A percentile compares a stretch with the other conserved stretches of the same genome.
Evolutionary conservation across 2,797 vertebrate genomes (phyloP).

Genomic region (Cirrhinus molitorella): DNA sequence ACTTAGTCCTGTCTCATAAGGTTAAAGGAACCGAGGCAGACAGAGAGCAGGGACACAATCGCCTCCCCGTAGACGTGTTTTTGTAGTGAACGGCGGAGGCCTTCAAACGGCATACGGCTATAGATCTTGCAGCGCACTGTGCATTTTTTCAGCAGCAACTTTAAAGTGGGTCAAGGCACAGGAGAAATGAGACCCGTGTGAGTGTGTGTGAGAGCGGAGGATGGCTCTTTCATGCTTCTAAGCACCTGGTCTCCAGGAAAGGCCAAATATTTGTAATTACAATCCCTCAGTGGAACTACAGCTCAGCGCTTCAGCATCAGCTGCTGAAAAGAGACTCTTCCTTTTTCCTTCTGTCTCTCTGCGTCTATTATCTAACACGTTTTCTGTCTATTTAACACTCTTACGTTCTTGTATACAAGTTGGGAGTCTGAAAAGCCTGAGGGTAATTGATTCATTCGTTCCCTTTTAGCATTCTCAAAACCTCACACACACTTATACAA

Average conservation of each 20-base stretch:
- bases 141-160: constrained; percentile 49
- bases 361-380: neutral
- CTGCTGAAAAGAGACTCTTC: constrained; percentile 2
- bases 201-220: constrained; percentile 5
- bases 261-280: constrained; percentile 49
- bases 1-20: constrained; percentile 37
- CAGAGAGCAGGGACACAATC: neutral
- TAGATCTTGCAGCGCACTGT: neutral
- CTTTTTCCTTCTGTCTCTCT: neutral
- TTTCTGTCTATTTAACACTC: neutral
- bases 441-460: constrained; percentile 15
- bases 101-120: neutral
- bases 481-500: neutral
- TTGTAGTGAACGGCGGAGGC: constrained; percentile 4
- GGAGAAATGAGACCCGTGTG: constrained; percentile 32
- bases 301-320: constrained; percentile 27
- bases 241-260: constrained; percentile 42
- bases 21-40: neutral
- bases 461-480: constrained; percentile 10
- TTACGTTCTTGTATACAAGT: neutral
- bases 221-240: constrained; percentile 32
- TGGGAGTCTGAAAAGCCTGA: neutral
- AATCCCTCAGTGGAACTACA: constrained; percentile 32
- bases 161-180: constrained; percentile 59
- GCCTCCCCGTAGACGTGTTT: neutral